These are phyloP conservation scores for Uria aalge DNA, from an alignment of 2,113 vertebrate species.

Conservation along the genomic window DNA sequence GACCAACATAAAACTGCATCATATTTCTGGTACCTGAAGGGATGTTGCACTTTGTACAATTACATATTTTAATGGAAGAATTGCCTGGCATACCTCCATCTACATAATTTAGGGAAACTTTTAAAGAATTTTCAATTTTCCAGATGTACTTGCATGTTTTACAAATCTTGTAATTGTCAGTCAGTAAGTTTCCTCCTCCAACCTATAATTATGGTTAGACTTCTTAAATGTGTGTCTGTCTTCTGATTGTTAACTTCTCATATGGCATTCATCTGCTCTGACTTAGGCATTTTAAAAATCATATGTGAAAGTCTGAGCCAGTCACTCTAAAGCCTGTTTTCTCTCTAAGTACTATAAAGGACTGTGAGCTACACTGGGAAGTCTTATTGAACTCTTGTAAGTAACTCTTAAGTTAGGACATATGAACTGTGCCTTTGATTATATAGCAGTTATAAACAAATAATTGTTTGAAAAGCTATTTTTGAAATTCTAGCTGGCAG, in stretches of 20 bases:
- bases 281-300: neutral
- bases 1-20: neutral
- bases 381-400: neutral
- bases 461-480: neutral
- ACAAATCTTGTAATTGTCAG: neutral
- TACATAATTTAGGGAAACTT: neutral
- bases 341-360: neutral
- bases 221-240: neutral
- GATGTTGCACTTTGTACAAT: neutral
- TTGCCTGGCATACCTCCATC: neutral
- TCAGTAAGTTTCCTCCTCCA: neutral
- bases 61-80: neutral
- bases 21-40: neutral
- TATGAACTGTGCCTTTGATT: neutral
- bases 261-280: neutral
- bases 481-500: neutral
- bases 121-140: neutral
- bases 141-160: neutral
- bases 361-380: neutral
- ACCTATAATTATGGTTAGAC: neutral
- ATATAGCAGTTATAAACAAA: neutral
- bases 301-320: neutral
- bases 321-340: neutral
- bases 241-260: neutral
- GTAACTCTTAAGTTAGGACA: neutral